phyloP scores from a whole-genome alignment of 2,888 invertebrate species.

The Cosmopolites sordidus region DNA sequence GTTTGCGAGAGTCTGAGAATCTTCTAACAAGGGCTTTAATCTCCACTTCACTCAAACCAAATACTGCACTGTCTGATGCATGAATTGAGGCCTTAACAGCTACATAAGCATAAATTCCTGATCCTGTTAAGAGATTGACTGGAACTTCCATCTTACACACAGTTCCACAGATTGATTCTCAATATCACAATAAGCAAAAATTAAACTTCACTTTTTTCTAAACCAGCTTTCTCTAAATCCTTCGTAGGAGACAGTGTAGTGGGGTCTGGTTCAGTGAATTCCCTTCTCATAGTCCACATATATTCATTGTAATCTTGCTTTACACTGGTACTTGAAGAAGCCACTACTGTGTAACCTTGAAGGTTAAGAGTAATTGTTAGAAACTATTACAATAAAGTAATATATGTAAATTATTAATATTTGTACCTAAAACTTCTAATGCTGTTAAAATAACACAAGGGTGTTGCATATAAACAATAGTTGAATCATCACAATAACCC shows the following conservation, averaged over 20 bases:
- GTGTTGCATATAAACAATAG: constrained; percentile 82
- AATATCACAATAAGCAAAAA: constrained; percentile 6
- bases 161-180: not conserved
- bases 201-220: constrained; percentile 24
- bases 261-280: constrained; percentile 80
- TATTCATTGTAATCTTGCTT: constrained; percentile 87
- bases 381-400: not conserved
- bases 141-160: constrained; percentile 44
- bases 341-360: constrained; percentile 70
- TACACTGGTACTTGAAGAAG: constrained; percentile 79
- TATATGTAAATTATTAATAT: not conserved
- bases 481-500: constrained; percentile 79
- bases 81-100: constrained; percentile 77
- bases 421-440: constrained; percentile 73
- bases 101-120: constrained; percentile 64
- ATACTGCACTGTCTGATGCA: constrained; percentile 68
- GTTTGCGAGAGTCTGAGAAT: constrained; percentile 56
- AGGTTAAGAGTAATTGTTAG: not conserved
- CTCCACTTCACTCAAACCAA: constrained; percentile 71
- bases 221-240: constrained; percentile 19
- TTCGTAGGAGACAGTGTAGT: constrained; percentile 39
- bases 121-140: constrained; percentile 46
- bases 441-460: constrained; percentile 84
- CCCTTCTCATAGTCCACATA: constrained; percentile 92
- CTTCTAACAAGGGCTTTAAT: constrained; percentile 65